Conservation (phyloP, 92 coral and sea anemone species). For the Parazoanthus atlanticus region DNA sequence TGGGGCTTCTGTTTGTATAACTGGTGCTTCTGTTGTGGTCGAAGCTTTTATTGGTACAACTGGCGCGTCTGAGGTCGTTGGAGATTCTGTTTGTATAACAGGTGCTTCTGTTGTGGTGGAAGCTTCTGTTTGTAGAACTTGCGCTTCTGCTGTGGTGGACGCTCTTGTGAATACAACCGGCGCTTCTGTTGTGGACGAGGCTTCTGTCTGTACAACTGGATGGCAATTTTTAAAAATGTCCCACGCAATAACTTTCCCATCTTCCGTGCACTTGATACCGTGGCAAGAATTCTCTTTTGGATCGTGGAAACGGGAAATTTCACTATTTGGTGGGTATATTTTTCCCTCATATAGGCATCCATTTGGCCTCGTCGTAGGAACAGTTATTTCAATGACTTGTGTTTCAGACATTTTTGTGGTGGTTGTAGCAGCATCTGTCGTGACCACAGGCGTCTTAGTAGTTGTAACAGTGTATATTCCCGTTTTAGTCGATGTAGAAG, state of each 20-base stretch:
- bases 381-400: too few species aligned
- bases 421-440: background rate
- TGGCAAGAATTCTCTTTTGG: background rate
- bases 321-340: slow-evolving; percentile 1
- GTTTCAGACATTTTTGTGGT: background rate
- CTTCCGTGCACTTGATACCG: background rate
- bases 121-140: background rate
- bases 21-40: too few species aligned
- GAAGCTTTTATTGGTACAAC: background rate
- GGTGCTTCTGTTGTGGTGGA: background rate
- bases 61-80: background rate
- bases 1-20: too few species aligned
- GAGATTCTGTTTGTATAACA: background rate
- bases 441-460: background rate
- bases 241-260: background rate
- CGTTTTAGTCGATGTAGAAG: background rate
- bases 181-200: background rate
- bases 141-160: background rate
- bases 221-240: background rate
- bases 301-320: background rate
- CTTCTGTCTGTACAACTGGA: background rate
- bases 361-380: background rate
- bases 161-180: background rate
- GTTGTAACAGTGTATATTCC: too few species aligned
- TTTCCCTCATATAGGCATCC: slow-evolving; percentile 20